These are phyloP conservation scores for Malthinus seriepunctatus DNA, from an alignment of 2,888 invertebrate species.

Conservation along the genomic window DNA sequence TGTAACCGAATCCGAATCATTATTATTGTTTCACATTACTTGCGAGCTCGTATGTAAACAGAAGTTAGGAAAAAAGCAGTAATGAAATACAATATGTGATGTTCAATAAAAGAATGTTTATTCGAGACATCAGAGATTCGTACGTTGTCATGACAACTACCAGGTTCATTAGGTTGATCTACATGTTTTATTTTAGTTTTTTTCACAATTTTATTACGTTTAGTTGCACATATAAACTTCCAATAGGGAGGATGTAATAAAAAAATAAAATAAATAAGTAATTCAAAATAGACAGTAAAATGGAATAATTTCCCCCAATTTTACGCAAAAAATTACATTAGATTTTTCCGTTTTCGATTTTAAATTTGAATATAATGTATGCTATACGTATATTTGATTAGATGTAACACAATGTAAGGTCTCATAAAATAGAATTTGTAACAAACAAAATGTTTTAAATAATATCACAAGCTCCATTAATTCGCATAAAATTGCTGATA, in stretches of 20 bases:
- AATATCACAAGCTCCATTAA: slow-evolving; percentile 54
- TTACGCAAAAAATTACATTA: too few relatives aligned
- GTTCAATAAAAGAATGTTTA: slow-evolving; percentile 44
- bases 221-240: slow-evolving; percentile 1
- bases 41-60: slow-evolving; percentile 28
- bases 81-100: slow-evolving; percentile 46
- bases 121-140: slow-evolving; percentile 42
- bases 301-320: too few relatives aligned
- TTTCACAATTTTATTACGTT: slow-evolving; percentile 6
- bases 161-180: slow-evolving; percentile 44
- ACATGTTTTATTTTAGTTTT: slow-evolving; percentile 22
- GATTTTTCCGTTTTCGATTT: neutral
- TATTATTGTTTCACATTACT: slow-evolving; percentile 30
- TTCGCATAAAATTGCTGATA: slow-evolving; percentile 48
- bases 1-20: slow-evolving; percentile 27
- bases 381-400: neutral
- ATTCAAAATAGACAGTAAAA: neutral
- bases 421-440: neutral
- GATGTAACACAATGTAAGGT: neutral
- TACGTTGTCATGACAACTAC: slow-evolving; percentile 40
- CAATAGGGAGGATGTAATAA: slow-evolving; percentile 1
- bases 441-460: slow-evolving; percentile 37
- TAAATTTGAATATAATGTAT: neutral
- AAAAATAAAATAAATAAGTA: slow-evolving; percentile 1
- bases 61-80: slow-evolving; percentile 26